Evolutionary conservation across 2,888 invertebrate genomes (phyloP).

Genomic region (Lamellibrachia columna): DNA sequence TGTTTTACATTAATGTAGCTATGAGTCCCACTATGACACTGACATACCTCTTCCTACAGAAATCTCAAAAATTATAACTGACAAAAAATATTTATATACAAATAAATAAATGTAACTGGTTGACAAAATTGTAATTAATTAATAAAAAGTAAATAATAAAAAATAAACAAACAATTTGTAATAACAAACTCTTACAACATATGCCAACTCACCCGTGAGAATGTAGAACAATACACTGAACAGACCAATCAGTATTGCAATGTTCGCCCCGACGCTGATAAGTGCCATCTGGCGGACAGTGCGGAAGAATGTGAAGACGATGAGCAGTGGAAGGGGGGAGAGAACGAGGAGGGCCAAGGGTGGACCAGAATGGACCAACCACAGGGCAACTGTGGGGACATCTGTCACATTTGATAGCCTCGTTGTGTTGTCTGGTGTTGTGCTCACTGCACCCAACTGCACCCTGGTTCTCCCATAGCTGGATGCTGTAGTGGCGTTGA

Average conservation of each 20-base stretch:
- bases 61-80: neutral
- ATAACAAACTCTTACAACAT: neutral
- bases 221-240: constrained; percentile 51
- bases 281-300: constrained; percentile 54
- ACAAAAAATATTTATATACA: too few relatives aligned
- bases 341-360: constrained; percentile 52
- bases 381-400: neutral
- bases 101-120: neutral
- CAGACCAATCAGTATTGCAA: constrained; percentile 55
- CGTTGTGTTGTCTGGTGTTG: neutral
- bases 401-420: neutral
- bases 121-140: constrained; percentile 14
- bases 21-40: neutral
- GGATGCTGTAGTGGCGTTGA: neutral
- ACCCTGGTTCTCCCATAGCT: neutral
- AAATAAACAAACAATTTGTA: neutral
- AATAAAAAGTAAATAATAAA: neutral
- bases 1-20: neutral
- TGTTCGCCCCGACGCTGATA: constrained; percentile 58
- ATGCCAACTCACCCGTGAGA: constrained; percentile 26
- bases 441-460: neutral
- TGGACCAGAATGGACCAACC: constrained; percentile 41
- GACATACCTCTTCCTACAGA: neutral
- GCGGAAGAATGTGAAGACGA: constrained; percentile 54
- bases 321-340: constrained; percentile 53